Percentiles rank a stretch among this genome's conserved stretches.
phyloP scores from a whole-genome alignment of 1,140 invertebrate genomes.

The Pogonognathellus flavescens region DNA sequence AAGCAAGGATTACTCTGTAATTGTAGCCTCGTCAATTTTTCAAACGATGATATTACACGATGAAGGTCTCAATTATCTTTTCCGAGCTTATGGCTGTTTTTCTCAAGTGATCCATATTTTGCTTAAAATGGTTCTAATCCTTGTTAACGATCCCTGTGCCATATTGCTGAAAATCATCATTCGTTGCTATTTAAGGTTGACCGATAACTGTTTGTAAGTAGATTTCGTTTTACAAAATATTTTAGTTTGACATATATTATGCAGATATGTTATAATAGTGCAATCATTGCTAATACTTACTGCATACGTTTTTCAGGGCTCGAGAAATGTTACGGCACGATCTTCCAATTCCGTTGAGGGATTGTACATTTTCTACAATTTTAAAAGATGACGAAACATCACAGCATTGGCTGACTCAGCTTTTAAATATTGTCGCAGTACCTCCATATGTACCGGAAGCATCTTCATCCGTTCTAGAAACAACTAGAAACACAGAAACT shows the following conservation, averaged over 20 bases:
- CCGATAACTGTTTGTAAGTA: conserved; percentile 91
- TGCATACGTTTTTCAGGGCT: conserved; percentile 83
- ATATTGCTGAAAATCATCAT: conserved; percentile 98
- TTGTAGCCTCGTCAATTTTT: conserved; percentile 98
- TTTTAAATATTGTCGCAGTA: conserved; percentile 94
- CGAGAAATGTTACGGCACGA: conserved; percentile 95
- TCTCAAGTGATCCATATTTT: conserved; percentile 97
- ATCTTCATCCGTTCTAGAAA: too few relatives aligned
- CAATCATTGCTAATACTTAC: too few relatives aligned
- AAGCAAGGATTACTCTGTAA: conserved; percentile 96
- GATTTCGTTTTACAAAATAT: too few relatives aligned
- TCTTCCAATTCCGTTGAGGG: conserved; percentile 94
- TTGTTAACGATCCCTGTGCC: conserved; percentile 96
- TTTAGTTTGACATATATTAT: too few relatives aligned
- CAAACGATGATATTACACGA: conserved; percentile 99
- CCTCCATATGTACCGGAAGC: too few relatives aligned
- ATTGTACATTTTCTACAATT: conserved; percentile 92
- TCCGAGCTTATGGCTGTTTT: conserved; percentile 96
- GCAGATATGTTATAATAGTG: too few relatives aligned
- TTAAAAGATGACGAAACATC: conserved; percentile 93
- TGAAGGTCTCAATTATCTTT: conserved; percentile 97
- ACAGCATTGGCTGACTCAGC: conserved; percentile 93
- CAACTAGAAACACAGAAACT: too few relatives aligned
- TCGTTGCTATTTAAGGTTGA: conserved; percentile 95
- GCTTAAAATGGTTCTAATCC: conserved; percentile 98